Evolutionary conservation across 2,797 vertebrate genomes (phyloP).

Genomic region (Pelochelys cantorii): DNA sequence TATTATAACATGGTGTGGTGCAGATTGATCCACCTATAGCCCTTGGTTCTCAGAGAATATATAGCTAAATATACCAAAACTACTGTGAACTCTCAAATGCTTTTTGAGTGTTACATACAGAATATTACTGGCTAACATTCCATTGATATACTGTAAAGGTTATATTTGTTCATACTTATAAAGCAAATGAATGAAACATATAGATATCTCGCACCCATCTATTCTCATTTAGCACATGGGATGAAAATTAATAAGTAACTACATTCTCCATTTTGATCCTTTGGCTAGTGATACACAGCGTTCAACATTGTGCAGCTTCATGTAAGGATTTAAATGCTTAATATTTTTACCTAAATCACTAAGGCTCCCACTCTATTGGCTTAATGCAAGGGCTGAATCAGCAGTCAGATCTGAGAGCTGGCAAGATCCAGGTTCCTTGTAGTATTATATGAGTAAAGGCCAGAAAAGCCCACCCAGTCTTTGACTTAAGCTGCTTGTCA

Average conservation of each 20-base stretch:
- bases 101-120: neutral
- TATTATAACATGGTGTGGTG: neutral
- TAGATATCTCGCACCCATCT: neutral
- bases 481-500: conserved; percentile 8
- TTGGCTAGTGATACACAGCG: neutral
- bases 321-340: neutral
- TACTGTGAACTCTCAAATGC: neutral
- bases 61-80: neutral
- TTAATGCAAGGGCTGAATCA: neutral
- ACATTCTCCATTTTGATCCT: neutral
- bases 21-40: neutral
- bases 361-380: neutral
- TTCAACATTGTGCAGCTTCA: neutral
- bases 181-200: neutral
- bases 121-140: neutral
- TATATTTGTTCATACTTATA: neutral
- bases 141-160: neutral
- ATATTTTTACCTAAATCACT: neutral
- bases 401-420: neutral
- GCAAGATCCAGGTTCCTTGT: neutral
- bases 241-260: neutral
- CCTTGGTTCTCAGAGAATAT: neutral
- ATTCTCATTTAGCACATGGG: neutral
- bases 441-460: fast-evolving
- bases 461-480: conserved; percentile 23